Evolutionary conservation across 1,140 invertebrate species (phyloP).

Genomic region (honey bee (Apis mellifera)): DNA sequence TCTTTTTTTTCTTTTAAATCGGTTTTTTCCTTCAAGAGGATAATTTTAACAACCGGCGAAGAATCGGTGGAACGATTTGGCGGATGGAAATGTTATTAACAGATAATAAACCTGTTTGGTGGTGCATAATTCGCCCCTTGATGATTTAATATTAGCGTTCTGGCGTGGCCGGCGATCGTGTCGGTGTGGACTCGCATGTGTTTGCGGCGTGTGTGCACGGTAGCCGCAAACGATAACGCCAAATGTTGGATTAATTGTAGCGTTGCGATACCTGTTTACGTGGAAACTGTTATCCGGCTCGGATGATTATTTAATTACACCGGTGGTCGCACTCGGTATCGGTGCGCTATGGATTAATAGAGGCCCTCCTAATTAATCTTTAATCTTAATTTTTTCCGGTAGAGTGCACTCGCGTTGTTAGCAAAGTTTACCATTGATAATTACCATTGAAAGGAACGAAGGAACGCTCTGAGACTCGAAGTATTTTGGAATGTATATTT

Average conservation of each 20-base stretch:
- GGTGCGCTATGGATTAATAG: not conserved
- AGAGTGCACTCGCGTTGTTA: not conserved
- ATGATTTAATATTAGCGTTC: constrained; percentile 7
- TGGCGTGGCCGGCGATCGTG: not conserved
- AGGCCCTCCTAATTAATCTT: not conserved
- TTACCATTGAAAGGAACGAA: too few species aligned
- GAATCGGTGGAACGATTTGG: not conserved
- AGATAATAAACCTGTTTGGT: too few species aligned
- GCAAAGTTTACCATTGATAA: not conserved
- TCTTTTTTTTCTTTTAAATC: not conserved
- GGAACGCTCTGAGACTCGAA: too few species aligned
- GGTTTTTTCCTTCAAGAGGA: not conserved
- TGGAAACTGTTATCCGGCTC: constrained; percentile 13
- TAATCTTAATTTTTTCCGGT: too few species aligned
- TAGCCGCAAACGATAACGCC: constrained; percentile 16
- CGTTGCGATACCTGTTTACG: not conserved
- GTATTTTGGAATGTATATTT: too few species aligned
- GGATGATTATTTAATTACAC: constrained; percentile 13
- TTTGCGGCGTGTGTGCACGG: not conserved
- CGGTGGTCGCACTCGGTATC: too few species aligned
- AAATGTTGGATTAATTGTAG: constrained; percentile 23
- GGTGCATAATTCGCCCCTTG: not conserved
- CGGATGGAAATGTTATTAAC: not conserved
- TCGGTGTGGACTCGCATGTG: too few species aligned
- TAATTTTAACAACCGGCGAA: not conserved